Evolutionary conservation across 2,113 vertebrate species (phyloP).

Genomic region (Urocynchramus pylzowi): DNA sequence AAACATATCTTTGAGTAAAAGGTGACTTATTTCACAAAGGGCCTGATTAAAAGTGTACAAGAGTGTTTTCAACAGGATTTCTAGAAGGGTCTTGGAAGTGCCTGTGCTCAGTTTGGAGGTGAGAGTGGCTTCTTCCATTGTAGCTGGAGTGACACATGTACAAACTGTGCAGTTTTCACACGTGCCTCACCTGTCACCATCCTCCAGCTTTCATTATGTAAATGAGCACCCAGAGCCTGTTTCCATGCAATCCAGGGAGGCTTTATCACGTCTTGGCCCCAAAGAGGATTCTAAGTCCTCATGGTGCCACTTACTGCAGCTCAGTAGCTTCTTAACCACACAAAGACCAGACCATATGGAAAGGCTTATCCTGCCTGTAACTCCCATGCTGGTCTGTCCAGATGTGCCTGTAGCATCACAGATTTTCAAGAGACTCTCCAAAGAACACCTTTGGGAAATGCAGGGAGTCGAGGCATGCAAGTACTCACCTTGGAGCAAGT

Average conservation of each 20-base stretch:
- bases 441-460: background rate
- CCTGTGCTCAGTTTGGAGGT: background rate
- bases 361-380: background rate
- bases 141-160: background rate
- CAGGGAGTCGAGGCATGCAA: too few relatives aligned
- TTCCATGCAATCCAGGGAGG: background rate
- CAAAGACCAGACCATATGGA: background rate
- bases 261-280: background rate
- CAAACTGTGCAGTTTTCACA: background rate
- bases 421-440: background rate
- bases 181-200: rapidly evolving
- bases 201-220: background rate
- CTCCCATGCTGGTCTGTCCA: background rate
- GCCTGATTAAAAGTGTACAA: background rate
- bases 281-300: background rate
- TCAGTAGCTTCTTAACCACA: background rate
- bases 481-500: background rate
- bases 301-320: background rate
- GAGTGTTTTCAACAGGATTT: background rate
- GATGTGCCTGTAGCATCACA: background rate
- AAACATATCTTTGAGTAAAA: background rate
- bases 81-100: background rate
- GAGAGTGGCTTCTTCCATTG: background rate
- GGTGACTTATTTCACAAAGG: background rate
- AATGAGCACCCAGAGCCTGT: background rate